Evolutionary conservation across 1,140 invertebrate genomes (phyloP).

Genomic region (Holotrichia oblita): DNA sequence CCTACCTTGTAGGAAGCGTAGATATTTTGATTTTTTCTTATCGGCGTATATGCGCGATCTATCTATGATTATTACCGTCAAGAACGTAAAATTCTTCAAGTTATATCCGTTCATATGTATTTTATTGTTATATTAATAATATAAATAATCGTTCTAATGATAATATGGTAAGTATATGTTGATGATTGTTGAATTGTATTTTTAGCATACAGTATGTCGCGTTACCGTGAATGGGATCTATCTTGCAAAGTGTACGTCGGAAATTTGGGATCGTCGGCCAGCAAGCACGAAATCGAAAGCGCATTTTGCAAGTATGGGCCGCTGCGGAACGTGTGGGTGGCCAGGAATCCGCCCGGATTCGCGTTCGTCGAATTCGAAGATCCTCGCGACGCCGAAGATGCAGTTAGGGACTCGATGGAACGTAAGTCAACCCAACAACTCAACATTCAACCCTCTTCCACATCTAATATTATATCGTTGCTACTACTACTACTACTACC

Average conservation of each 20-base stretch:
- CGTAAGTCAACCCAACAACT: conserved; percentile 69
- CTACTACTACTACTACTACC: conserved; percentile 33
- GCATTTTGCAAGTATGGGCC: conserved; percentile 95
- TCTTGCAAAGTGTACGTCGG: conserved; percentile 99
- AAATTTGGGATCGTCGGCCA: conserved; percentile 90
- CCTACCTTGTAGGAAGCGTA: too few relatives aligned
- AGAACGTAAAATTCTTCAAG: too few relatives aligned
- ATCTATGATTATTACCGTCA: too few relatives aligned
- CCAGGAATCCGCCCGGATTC: conserved; percentile 92
- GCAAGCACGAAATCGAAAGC: conserved; percentile 91
- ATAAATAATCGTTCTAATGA: too few relatives aligned
- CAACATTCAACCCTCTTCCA: conserved; percentile 37
- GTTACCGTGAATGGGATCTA: conserved; percentile 90
- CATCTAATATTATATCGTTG: conserved; percentile 40
- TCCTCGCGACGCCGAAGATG: conserved; percentile 95
- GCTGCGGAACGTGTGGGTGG: conserved; percentile 97
- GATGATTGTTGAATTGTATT: neutral
- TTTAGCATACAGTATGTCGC: conserved; percentile 65
- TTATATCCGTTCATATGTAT: too few relatives aligned
- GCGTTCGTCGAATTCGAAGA: conserved; percentile 99
- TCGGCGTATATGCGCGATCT: too few relatives aligned
- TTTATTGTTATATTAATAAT: too few relatives aligned
- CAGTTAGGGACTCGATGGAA: conserved; percentile 94
- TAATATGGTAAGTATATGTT: too few relatives aligned
- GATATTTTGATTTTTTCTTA: too few relatives aligned